Percentiles rank a stretch among this genome's conserved stretches.
phyloP scores from a whole-genome alignment of 2,888 invertebrate species.

The Altica lythri region DNA sequence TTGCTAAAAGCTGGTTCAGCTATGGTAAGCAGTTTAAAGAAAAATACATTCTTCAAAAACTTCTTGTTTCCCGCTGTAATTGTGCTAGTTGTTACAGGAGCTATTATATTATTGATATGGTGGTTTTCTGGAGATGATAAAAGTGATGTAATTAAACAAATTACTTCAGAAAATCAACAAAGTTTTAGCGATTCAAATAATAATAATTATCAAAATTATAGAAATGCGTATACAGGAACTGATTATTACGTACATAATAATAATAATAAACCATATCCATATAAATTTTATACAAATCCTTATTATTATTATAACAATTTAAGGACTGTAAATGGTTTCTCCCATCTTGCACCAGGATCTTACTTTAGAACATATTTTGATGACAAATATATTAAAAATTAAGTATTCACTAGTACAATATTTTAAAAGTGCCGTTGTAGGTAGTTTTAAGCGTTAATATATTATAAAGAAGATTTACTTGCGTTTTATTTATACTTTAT shows the following conservation, averaged over 20 bases:
- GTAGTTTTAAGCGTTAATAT: not conserved
- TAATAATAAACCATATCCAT: slow-evolving; percentile 5
- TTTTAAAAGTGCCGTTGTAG: not conserved
- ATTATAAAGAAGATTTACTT: not conserved
- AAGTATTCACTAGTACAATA: not conserved
- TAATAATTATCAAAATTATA: too few relatives aligned
- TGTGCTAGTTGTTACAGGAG: slow-evolving; percentile 46
- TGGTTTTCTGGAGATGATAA: slow-evolving; percentile 47
- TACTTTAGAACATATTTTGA: slow-evolving; percentile 23
- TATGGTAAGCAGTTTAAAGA: slow-evolving; percentile 49
- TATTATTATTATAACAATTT: too few relatives aligned
- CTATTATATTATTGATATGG: slow-evolving; percentile 52
- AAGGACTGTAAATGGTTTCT: not conserved
- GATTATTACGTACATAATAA: slow-evolving; percentile 1
- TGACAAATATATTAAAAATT: slow-evolving; percentile 4
- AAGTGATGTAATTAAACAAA: slow-evolving; percentile 17
- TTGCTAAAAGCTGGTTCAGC: slow-evolving; percentile 46
- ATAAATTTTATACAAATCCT: not conserved
- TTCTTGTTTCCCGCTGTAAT: slow-evolving; percentile 51
- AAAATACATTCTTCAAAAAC: slow-evolving; percentile 50
- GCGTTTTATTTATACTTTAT: not conserved
- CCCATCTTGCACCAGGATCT: not conserved
- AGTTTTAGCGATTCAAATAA: not conserved
- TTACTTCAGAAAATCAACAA: not conserved
- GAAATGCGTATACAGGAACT: not conserved